These are phyloP conservation scores for Perognathus longimembris DNA, from an alignment of 2,113 vertebrate genomes.

Conservation along the genomic window DNA sequence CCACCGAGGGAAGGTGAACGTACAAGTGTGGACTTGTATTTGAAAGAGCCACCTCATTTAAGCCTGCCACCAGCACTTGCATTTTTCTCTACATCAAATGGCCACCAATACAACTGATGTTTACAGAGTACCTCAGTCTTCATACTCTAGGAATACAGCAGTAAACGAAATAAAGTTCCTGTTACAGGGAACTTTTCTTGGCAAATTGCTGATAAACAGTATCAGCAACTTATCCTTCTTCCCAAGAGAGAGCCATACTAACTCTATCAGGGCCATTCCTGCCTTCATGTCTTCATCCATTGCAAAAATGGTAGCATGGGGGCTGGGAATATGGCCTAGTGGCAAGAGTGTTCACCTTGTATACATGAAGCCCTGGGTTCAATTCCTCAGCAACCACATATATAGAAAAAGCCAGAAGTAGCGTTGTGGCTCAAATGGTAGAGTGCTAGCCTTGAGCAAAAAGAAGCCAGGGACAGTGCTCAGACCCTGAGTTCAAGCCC, in stretches of 20 bases:
- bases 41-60: neutral
- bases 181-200: neutral
- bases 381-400: too few relatives aligned
- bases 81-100: neutral
- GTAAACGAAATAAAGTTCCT: slow-evolving; percentile 25
- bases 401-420: too few relatives aligned
- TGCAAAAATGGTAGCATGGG: neutral
- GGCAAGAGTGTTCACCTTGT: too few relatives aligned
- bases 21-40: neutral
- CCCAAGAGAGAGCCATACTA: neutral
- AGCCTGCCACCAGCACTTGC: neutral
- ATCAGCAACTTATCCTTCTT: neutral
- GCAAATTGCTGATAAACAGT: neutral
- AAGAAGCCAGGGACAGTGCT: too few relatives aligned
- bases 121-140: neutral
- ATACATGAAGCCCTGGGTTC: too few relatives aligned
- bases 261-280: neutral
- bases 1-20: neutral
- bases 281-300: neutral
- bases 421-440: too few relatives aligned
- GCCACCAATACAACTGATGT: neutral
- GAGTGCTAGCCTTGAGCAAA: too few relatives aligned
- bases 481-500: too few relatives aligned
- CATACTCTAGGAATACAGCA: neutral
- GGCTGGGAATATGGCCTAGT: too few relatives aligned